Base-by-base conservation (phyloP, 2,113 vertebrate species). In the Danionella cerebrum region DNA sequence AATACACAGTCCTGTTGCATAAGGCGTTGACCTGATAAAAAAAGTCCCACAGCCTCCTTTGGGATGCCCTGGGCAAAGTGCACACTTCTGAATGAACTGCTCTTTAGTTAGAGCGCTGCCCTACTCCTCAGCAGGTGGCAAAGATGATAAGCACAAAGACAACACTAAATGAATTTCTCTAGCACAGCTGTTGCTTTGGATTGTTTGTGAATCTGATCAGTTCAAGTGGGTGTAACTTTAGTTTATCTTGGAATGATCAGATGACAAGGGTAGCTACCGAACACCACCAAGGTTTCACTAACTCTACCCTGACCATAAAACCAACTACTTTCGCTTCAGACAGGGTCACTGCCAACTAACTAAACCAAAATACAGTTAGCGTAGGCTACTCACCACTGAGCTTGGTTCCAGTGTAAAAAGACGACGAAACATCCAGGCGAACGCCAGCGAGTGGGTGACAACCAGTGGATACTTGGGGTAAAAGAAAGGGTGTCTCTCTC, bases 51-150 rank as follows among this genome's bases (percentile, higher is more conserved):
- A 79, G 74, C 52, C 59, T 65, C 9, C 29, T 33, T 9, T 55
- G 31, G 70, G 53, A 75, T 66, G 73, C 39, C 53, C 71, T 53
- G 74, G 74, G 24, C 73, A 79, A 74, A 65, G 79, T 79, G 51
- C 51, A 68, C 85, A 82, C 29, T 25, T 41, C 54, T 19, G 14
- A 69, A 21, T 51, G 6, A 19, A 31, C 45, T 25, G 45, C 41
- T 36, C 10, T 13, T 13, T 51, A 52, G 6, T 33, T 12, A 3
- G 2, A 19, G 48, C 19, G 16, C 33, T 48, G 5, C 22, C 19
- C 16, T 24, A 13, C 31, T 9, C 1, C 19, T 22, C 41, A 63
- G 31, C 39, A 33, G 42, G 59, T 64, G 60, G 27, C 35, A 14
- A 45, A 47, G 59, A 13, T 16, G 12, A 13, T 6, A 10, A 33